Base-by-base conservation (phyloP, 2,797 vertebrate genomes). In the Carcharodon carcharias region DNA sequence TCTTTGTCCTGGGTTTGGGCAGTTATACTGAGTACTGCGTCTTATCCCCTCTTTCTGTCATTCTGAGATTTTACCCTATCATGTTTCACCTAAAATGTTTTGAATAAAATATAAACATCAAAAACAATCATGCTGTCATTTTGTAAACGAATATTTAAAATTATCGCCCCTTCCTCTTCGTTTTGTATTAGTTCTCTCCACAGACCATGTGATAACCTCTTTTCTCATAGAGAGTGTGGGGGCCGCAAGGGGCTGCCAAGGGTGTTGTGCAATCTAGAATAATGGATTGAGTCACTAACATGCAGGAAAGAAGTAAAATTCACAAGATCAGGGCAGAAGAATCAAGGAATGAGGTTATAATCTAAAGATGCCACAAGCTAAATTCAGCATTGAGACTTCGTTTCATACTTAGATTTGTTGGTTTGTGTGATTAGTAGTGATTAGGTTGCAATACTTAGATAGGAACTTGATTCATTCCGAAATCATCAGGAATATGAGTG, bases 61-160 rank as follows among this genome's bases (percentile, higher is more conserved):
- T 67, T 58, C 56, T 92, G 28, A 5, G 89, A 77, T 69, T 69
- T 54, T 23, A 95, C 23, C 40, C 65, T 69, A 71, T 26, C 65
- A 94, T 94, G 9, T 54, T 23, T 40, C 28, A 40, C 35, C n/a
- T 40, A 67, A 65, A 91, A n/a, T 63, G 31, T 45, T 93, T 65
- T 67, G n/a, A 94, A 94, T 94, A 94, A 94, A 94, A 50, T 45
- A 94, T 45, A 67, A 67, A n/a, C 92, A 67, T 69, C 18, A 6
- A 93, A 61, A 65, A 45, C 61, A 63, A 67, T 1, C 11, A 23
- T 3, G 4, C 56, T 61, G 56, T 16, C 61, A 26, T 94, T 40
- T 69, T 28, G 40, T 50, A 50, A 91, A n/a, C 8, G 50, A 16
- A 71, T 28, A 71, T 69, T 40, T n/a, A 28, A 50, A 69, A 28